Base-by-base conservation (phyloP, 37 sponge, comb jelly and placozoan genomes). In the Chondrilla cf. caribensis region DNA sequence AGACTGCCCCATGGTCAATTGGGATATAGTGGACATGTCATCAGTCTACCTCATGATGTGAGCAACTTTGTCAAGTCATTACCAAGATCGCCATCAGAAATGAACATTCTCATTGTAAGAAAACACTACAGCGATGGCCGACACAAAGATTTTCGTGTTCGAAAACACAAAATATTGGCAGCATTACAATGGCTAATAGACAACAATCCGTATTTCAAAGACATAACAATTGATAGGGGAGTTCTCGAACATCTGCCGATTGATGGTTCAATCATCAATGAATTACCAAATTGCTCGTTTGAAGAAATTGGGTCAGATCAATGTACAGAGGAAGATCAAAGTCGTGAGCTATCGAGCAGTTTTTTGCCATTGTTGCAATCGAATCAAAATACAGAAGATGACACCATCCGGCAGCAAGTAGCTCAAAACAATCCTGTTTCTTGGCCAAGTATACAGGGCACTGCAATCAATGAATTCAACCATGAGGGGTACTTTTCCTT, bases 101-200 rank as follows among this genome's bases (percentile, higher is more conserved):
- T 87, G 0, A 58, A 79, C 68, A 54, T 81, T 0, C 21, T 86
- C 2, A 58, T 81, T 72, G 81, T 80, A 47, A 86, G 86, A 41
- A 81, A 55, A 19, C 76, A 84, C 21, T 3, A 24, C 0, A 54
- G 31, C 38, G 64, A 5, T 7, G 51, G 70, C 2, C 39, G 81
- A 2, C 82, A 82, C 4, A 62, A 29, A 9, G 82, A 87, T 78
- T 89, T 89, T 40, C 82, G 67, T 29, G 85, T 89, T 31, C 21
- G 90, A 1, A 29, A 82, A 37, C 0, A 29, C 67, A 73, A 79
- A 22, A 81, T 89, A 0, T 65, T 64, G n/a, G 31, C 57, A 42
- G 85, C 85, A 22, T 79, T 89, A 3, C 29, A 59, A 0, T 87
- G 87, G 83, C 28, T 84, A 70, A 3, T 84, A 0, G 82, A 6